Base-by-base conservation (phyloP, 2,888 invertebrate genomes). In the Acleris holmiana region DNA sequence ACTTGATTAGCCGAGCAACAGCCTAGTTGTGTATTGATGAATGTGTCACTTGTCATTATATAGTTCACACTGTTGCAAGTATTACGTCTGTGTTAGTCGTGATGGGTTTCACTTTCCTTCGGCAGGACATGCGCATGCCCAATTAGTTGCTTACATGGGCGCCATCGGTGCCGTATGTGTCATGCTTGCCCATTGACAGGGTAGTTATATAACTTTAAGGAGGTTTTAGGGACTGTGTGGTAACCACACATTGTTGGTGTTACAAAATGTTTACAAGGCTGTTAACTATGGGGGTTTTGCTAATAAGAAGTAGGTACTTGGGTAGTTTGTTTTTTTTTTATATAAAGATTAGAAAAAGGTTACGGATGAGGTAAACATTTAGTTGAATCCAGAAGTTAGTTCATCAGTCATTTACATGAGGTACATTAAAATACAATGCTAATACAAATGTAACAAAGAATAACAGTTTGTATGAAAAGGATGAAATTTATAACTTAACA, bases 21-120 rank as follows among this genome's bases (percentile, higher is more conserved):
- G 84, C 76, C 78, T 75, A 76, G 79, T 77, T 85, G 82, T 91
- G 90, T 88, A 76, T 79, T 78, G 80, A 84, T 80, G 74, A 74
- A 84, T 85, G 76, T 85, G 81, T 82, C 82, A 88, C 84, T 77
- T 75, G 84, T 82, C 81, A 78, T 90, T 92, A 90, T 92, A 92
- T 92, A 92, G 88, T 89, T 89, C 88, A 89, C 80, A 88, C 84
- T 91, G 90, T 89, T 91, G 91, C 91, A 91, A 90, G 86, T 83
- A 82, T 87, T 84, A 84, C 86, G 84, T 82, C 81, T 85, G 80
- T 83, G 81, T 85, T 76, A 71, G 83, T 84, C 78, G 77, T 68
- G 71, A 67, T 74, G 74, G 80, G 78, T 92, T 92, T 92, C 92
- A 91, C 92, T 92, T 92, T 92, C 88, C 90, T 85, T 86, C 79